These are phyloP conservation scores for Anableps anableps DNA, from an alignment of 2,797 vertebrate genomes.

Conservation along the genomic window DNA sequence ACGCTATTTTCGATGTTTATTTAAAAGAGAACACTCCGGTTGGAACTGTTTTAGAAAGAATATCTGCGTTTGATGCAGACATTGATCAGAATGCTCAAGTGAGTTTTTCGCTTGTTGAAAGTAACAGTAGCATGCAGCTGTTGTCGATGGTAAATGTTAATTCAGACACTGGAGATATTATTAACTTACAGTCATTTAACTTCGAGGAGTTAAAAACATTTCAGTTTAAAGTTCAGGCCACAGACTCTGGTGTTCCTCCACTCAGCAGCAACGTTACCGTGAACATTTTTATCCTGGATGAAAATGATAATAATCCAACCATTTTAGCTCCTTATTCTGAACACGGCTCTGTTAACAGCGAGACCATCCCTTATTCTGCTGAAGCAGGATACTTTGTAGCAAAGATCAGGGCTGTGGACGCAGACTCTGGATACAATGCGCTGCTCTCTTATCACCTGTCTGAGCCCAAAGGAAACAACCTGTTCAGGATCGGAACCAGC, in stretches of 20 bases:
- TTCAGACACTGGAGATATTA: constrained; percentile 66
- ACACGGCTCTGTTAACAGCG: constrained; percentile 2
- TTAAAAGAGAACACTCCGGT: constrained; percentile 59
- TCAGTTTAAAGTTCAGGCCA: constrained; percentile 6
- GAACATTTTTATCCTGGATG: neutral
- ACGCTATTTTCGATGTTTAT: constrained; percentile 67
- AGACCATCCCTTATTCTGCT: constrained; percentile 9
- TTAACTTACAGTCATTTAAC: constrained; percentile 64
- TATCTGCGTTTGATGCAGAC: constrained; percentile 47
- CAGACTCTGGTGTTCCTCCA: neutral
- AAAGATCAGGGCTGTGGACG: constrained; percentile 69
- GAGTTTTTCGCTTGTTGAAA: constrained; percentile 29
- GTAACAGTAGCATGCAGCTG: constrained; percentile 6
- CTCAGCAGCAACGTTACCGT: constrained; percentile 2
- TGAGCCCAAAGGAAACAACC: no score
- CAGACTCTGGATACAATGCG: no score
- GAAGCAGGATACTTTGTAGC: constrained; percentile 62
- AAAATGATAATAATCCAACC: neutral
- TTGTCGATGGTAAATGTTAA: constrained; percentile 52
- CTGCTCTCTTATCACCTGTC: no score
- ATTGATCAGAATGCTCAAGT: constrained; percentile 42
- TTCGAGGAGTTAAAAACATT: constrained; percentile 57
- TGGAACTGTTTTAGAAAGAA: constrained; percentile 28
- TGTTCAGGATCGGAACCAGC: no score
- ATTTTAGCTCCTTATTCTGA: constrained; percentile 5